These are phyloP conservation scores for Gryllus bimaculatus DNA, from an alignment of 1,140 invertebrate genomes.

Conservation along the genomic window DNA sequence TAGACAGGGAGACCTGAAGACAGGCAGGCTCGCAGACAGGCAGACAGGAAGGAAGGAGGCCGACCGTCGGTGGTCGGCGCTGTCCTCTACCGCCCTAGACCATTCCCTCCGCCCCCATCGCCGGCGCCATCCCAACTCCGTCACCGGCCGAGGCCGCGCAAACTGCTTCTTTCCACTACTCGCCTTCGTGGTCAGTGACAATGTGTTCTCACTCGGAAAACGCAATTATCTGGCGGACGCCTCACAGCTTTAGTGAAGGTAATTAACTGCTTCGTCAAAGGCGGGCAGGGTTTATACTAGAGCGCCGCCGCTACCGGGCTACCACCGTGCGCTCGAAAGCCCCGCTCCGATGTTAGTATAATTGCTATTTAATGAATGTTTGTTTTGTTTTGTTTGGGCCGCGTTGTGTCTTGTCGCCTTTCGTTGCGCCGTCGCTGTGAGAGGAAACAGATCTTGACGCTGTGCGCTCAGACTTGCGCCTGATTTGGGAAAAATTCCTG, in stretches of 20 bases:
- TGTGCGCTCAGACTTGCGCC: too few relatives aligned
- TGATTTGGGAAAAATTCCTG: too few relatives aligned
- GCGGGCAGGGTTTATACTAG: neutral
- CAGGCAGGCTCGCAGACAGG: too few relatives aligned
- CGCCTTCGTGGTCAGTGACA: neutral
- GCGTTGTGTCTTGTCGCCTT: too few relatives aligned
- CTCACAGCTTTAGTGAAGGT: neutral
- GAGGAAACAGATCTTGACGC: too few relatives aligned
- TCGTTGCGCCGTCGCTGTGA: too few relatives aligned
- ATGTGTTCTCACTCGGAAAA: constrained; percentile 4
- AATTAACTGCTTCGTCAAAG: constrained; percentile 1
- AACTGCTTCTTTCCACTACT: constrained; percentile 1
- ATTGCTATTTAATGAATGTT: neutral
- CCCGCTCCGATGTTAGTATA: neutral
- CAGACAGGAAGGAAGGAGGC: too few relatives aligned
- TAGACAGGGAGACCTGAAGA: too few relatives aligned
- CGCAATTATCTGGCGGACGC: neutral
- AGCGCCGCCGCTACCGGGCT: neutral
- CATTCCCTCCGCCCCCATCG: neutral
- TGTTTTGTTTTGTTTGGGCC: too few relatives aligned
- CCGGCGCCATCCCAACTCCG: neutral
- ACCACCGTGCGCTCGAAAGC: neutral
- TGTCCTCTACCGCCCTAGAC: neutral
- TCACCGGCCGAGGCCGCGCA: neutral
- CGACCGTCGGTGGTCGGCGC: too few relatives aligned